Conservation (phyloP, 2,888 invertebrate species). For the Heteromurus nitidus region DNA sequence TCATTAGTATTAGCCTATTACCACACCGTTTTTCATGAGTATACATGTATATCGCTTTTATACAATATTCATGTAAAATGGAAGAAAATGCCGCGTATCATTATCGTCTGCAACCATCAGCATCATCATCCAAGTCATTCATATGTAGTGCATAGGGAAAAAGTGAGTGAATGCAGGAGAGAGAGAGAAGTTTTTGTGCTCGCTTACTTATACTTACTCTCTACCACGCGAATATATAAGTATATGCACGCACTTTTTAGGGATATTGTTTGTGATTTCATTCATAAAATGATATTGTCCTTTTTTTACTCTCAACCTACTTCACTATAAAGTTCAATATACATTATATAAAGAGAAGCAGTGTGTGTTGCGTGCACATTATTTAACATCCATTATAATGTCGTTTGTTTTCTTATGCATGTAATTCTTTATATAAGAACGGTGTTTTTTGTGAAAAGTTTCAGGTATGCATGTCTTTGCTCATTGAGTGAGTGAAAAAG, state of each 20-base stretch:
- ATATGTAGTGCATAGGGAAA: conserved; percentile 48
- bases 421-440: neutral
- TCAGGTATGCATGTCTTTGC: no score
- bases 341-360: no score
- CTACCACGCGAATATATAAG: conserved; percentile 22
- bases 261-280: conserved; percentile 64
- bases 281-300: conserved; percentile 64
- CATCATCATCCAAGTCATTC: conserved; percentile 47
- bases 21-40: conserved; percentile 49
- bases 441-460: neutral
- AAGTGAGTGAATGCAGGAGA: conserved; percentile 26
- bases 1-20: conserved; percentile 54
- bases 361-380: conserved; percentile 12
- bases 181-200: conserved; percentile 34
- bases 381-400: conserved; percentile 29
- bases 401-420: conserved; percentile 41
- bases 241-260: conserved; percentile 61
- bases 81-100: conserved; percentile 62
- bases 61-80: conserved; percentile 63
- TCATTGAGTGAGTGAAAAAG: no score
- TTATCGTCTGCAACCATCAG: conserved; percentile 55
- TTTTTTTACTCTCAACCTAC: conserved; percentile 57
- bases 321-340: conserved; percentile 42
- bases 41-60: conserved; percentile 27
- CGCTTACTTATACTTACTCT: no score